Evolutionary conservation across 2,797 vertebrate species (phyloP).

Genomic region (Carcharodon carcharias): DNA sequence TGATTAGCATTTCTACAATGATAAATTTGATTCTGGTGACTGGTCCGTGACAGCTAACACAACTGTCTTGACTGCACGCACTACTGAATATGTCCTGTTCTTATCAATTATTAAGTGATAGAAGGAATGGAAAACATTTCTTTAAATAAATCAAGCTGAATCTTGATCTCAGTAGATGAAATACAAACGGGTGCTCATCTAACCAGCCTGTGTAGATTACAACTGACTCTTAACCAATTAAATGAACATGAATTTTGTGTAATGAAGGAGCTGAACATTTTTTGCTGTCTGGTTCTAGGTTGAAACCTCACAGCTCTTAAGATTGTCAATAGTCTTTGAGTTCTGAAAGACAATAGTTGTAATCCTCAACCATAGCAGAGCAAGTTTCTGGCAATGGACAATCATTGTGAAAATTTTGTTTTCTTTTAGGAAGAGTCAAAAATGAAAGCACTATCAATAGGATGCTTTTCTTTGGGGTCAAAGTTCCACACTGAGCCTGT

Average conservation of each 20-base stretch:
- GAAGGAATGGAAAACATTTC: conserved; percentile 54
- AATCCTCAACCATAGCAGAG: not conserved
- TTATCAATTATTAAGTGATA: conserved; percentile 54
- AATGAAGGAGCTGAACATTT: not conserved
- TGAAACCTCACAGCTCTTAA: not conserved
- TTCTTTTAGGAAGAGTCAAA: not conserved
- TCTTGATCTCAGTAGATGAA: conserved; percentile 49
- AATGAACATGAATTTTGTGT: not conserved
- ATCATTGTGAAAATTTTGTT: not conserved
- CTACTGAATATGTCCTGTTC: conserved; percentile 44
- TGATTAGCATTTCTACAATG: conserved; percentile 47
- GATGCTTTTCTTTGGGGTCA: not conserved
- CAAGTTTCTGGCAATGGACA: not conserved
- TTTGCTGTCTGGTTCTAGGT: not conserved
- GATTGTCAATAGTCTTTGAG: not conserved
- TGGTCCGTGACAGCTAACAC: conserved; percentile 50
- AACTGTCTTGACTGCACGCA: conserved; percentile 38
- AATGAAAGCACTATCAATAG: not conserved
- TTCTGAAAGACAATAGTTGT: not conserved
- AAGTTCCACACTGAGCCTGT: not conserved
- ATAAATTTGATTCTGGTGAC: conserved; percentile 46
- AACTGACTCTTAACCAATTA: conserved; percentile 2
- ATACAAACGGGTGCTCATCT: conserved; percentile 43
- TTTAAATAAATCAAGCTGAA: conserved; percentile 48
- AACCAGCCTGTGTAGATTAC: conserved; percentile 28